Base-by-base conservation (phyloP, 2,797 vertebrate genomes). In the Oreonectes daqikongensis region DNA sequence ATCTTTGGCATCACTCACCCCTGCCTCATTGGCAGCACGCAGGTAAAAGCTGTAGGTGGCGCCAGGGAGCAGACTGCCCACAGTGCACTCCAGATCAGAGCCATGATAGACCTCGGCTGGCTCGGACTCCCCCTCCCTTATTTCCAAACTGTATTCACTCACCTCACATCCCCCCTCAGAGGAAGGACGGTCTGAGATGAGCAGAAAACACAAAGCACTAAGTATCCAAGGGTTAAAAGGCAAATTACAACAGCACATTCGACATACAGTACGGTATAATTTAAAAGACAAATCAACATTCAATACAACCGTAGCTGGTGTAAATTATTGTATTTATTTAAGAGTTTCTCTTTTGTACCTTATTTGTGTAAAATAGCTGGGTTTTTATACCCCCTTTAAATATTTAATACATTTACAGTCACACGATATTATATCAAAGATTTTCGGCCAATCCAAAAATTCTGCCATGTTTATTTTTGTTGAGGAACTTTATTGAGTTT, bases 81-180 rank as follows among this genome's bases (percentile, higher is more conserved):
- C 90, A 0, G 95, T 97, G 86, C 97, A 99, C 77, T 97, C 94
- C 77, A 97, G 90, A 78, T 94, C 93, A 0, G 93, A 89, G 26
- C 97, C 97, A 0, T 92, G 92, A 88, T 97, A 99, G n/a, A 97
- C 95, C 83, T 97, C 95, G 0, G 92, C 91, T 4, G 93, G 90
- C 1, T 90, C 89, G 0, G 89, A 79, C 72, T 94, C 92, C 0
- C 94, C 94, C 64, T 95, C 94, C 0, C 94, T 93, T 93, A 99
- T 95, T 87, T 98, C 97, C 87, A 99, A 90, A 0, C 95, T 97
- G 91, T 96, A 99, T 85, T 94, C 93, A 0, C 92, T 94, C 79
- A 96, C 88, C 40, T 94, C 94, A 79, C 95, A 95, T 68, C 88
- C 85, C 71, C 91, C 93, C 8, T 94, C 90, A 9, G 94, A 93